Evolutionary conservation across 35 echinoderm and acorn worm species (phyloP), one percentile per base, ranked within the genome.

Genomic region (Apostichopus japonicus): DNA sequence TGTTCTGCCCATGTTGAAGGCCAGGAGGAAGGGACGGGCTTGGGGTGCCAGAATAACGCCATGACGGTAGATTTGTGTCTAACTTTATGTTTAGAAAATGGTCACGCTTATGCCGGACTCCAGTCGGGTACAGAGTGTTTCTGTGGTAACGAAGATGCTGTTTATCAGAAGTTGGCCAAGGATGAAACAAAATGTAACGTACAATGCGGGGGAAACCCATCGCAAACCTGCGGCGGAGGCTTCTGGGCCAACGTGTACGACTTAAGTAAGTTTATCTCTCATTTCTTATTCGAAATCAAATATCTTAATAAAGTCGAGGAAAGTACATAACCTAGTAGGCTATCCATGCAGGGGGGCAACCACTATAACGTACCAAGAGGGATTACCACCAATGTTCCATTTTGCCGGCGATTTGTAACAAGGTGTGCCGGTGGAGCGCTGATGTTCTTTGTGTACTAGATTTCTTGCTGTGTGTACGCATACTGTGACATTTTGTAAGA

Each of bases 1-100:
- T 83, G 79, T 16, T 24, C 79, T 17, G 79, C 11, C 6, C 13
- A 44, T 54, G 14, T 8, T 24, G 4, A 0, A 0, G 19, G 54
- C 14, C 8, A 14, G 10, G 33, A 3, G 0, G 8, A 19, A 3
- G 79, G 79, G 52, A 54, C 51, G 19, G 79, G 79, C 3, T 8
- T 54, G 17, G 79, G 23, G 10, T 83, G 79, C 54, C 79, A 83
- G 79, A 83, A 83, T 83, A 8, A 10, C n/a, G 79, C 2, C 19
- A 83, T 83, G 79, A 83, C 79, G 9, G 19, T 83, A n/a, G 79
- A 83, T 1, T 17, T 83, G n/a, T 83, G 79, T 54, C 17, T 83
- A n/a, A 8, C 14, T 33, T 13, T 83, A 17, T 83, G 79, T 55
- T 4, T 55, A 52, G 1, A 17, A 54, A 54, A 54, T 10, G 79